Conservation (phyloP, 92 coral and sea anemone genomes). For the Scolanthus callimorphus region DNA sequence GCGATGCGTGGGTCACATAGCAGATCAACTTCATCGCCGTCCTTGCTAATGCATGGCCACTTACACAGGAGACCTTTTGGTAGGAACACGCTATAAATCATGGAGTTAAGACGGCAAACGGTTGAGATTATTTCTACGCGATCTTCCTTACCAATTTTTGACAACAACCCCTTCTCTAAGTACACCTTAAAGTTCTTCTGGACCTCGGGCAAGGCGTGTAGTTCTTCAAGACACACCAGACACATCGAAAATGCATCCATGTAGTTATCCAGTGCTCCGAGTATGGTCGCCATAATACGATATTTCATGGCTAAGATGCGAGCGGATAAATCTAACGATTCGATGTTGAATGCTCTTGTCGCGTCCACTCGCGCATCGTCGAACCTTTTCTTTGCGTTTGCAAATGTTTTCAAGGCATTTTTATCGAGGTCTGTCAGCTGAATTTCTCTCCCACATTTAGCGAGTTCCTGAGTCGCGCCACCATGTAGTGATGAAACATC, state of each 20-base stretch:
- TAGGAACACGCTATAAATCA: no score
- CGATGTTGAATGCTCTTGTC: background rate
- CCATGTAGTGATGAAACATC: no score
- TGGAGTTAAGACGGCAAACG: background rate
- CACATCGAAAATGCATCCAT: background rate
- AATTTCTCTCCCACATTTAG: background rate
- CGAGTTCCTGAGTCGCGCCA: background rate
- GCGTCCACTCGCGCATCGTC: background rate
- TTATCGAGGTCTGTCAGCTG: background rate
- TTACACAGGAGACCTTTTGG: no score
- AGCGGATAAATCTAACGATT: background rate
- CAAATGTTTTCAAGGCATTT: no score
- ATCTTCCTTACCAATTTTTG: background rate
- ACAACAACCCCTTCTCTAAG: background rate
- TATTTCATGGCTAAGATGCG: background rate
- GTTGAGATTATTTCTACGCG: background rate
- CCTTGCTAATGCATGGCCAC: no score
- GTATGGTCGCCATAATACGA: background rate
- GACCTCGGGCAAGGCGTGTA: background rate
- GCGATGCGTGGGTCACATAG: no score
- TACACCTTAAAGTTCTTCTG: background rate
- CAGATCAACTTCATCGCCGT: no score
- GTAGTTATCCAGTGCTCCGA: background rate
- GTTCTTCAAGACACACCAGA: background rate
- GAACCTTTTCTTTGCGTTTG: background rate